A percentile compares a stretch with the other conserved stretches of the same genome.
These are phyloP conservation scores for Phasia obesa DNA, from an alignment of 2,888 invertebrate genomes.

Conservation along the genomic window DNA sequence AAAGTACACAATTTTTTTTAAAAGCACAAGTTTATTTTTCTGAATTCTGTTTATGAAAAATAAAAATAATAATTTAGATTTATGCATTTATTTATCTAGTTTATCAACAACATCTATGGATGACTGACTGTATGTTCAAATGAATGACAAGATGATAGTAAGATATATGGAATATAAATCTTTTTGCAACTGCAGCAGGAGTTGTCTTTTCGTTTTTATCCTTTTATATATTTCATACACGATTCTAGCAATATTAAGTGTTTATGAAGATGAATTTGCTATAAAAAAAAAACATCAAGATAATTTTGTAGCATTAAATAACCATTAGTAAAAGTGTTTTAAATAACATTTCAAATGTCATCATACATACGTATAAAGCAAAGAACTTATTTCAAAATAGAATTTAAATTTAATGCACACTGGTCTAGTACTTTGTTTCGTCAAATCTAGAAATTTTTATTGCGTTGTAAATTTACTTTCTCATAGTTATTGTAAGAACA, in stretches of 20 bases:
- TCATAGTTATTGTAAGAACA: too few species aligned
- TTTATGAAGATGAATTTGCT: slow-evolving; percentile 54
- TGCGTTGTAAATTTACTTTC: too few species aligned
- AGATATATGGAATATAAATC: slow-evolving; percentile 5
- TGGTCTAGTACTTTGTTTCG: not conserved
- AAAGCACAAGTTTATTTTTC: not conserved
- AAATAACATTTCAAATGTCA: slow-evolving; percentile 70
- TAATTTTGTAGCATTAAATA: slow-evolving; percentile 70
- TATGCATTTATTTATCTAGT: slow-evolving; percentile 41
- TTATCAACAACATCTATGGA: slow-evolving; percentile 44
- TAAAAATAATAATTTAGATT: slow-evolving; percentile 21
- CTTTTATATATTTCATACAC: slow-evolving; percentile 28
- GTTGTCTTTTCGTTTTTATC: slow-evolving; percentile 19
- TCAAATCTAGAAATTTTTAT: too few species aligned
- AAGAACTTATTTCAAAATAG: slow-evolving; percentile 4
- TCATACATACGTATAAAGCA: slow-evolving; percentile 40
- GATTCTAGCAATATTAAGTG: slow-evolving; percentile 35
- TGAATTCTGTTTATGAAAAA: not conserved
- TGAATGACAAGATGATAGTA: slow-evolving; percentile 9
- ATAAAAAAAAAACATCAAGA: slow-evolving; percentile 48
- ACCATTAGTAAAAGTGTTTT: slow-evolving; percentile 70
- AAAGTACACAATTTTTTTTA: not conserved
- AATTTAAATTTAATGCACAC: slow-evolving; percentile 7
- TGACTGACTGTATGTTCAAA: slow-evolving; percentile 23
- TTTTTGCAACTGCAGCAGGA: slow-evolving; percentile 4